A percentile compares a stretch with the other conserved stretches of the same genome.
Evolutionary conservation across 2,888 invertebrate species (phyloP).

Genomic region (Leucania comma): DNA sequence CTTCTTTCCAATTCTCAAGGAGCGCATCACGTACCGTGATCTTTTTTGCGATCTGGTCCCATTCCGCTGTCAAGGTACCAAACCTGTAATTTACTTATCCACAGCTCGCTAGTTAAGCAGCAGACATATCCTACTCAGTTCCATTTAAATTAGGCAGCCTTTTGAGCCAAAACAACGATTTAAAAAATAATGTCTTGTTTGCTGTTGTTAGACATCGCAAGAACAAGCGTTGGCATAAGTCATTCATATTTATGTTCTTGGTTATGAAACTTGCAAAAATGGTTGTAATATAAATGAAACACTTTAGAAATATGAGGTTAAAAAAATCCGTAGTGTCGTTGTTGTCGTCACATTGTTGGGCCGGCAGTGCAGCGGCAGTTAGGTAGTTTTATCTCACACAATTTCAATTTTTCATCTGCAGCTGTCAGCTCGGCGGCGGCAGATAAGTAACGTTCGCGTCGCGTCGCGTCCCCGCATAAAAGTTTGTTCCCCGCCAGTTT

Average conservation of each 20-base stretch:
- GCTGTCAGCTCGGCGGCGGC: constrained; percentile 88
- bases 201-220: constrained; percentile 13
- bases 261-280: constrained; percentile 38
- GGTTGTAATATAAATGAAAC: constrained; percentile 39
- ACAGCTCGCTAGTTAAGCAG: no score
- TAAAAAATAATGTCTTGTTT: neutral
- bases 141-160: no score
- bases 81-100: no score
- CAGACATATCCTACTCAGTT: no score
- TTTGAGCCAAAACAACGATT: neutral
- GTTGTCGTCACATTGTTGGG: constrained; percentile 85
- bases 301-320: constrained; percentile 58
- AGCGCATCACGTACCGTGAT: no score
- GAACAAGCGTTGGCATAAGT: constrained; percentile 1
- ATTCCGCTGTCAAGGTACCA: no score
- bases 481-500: constrained; percentile 88
- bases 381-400: constrained; percentile 90
- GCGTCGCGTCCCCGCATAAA: constrained; percentile 85
- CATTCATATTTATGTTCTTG: constrained; percentile 31
- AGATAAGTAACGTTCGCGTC: constrained; percentile 89
- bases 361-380: constrained; percentile 83
- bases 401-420: constrained; percentile 91
- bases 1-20: no score
- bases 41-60: no score
- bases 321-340: constrained; percentile 65